Conservation (phyloP, 2,797 vertebrate species). For the Fistularia tabacaria region DNA sequence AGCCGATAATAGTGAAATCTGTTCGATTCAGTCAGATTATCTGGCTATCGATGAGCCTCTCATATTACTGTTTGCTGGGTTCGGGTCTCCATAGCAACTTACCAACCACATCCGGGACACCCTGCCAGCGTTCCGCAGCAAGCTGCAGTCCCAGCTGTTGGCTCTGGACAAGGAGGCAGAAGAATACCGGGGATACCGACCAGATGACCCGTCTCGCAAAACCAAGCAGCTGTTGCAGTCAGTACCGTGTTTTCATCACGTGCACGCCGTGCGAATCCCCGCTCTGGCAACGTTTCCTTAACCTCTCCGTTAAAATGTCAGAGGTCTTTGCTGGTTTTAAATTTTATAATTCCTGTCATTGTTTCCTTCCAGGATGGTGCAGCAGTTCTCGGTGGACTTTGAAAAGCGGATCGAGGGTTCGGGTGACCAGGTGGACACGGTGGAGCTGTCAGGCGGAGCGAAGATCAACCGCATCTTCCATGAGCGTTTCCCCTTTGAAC, state of each 20-base stretch:
- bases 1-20: too few relatives aligned
- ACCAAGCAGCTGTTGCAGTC: constrained; percentile 93
- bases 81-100: constrained; percentile 80
- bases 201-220: constrained; percentile 92
- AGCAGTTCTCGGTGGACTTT: constrained; percentile 96
- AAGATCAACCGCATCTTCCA: constrained; percentile 98
- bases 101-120: constrained; percentile 97
- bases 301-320: background rate
- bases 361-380: constrained; percentile 83
- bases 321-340: background rate
- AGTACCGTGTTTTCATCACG: constrained; percentile 56
- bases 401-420: constrained; percentile 97
- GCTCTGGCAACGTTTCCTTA: too few relatives aligned
- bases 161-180: constrained; percentile 94
- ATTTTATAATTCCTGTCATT: background rate
- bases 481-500: constrained; percentile 95
- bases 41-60: too few relatives aligned
- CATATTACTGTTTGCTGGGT: constrained; percentile 4
- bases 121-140: constrained; percentile 88
- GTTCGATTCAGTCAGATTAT: too few relatives aligned
- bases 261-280: constrained; percentile 7
- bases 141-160: constrained; percentile 90
- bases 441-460: constrained; percentile 93
- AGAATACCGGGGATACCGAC: constrained; percentile 89
- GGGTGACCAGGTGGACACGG: constrained; percentile 93